A percentile compares a stretch with the other conserved stretches of the same genome.
phyloP scores from a whole-genome alignment of 2,113 vertebrate species.

The Heptranchias perlo region DNA sequence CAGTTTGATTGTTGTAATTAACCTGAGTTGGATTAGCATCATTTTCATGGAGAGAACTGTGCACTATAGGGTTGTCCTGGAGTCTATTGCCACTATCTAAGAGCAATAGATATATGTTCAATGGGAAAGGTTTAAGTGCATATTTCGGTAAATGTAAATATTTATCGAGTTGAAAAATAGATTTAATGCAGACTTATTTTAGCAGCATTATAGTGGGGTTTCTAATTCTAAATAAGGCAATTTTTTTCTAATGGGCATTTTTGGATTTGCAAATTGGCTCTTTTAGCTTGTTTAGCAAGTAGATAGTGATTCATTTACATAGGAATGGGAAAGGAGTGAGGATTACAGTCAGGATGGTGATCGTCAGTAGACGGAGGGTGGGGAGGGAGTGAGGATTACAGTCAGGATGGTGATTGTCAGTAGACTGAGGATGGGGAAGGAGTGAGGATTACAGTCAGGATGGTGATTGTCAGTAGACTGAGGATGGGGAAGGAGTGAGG shows the following conservation, averaged over 20 bases:
- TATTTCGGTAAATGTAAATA: not conserved
- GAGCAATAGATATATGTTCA: not conserved
- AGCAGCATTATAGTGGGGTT: not conserved
- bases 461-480: no score
- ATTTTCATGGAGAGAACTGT: not conserved
- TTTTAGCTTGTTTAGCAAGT: not conserved
- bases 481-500: no score
- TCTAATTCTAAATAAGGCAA: not conserved
- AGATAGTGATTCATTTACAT: no score
- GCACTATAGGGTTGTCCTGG: not conserved
- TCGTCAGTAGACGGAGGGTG: no score
- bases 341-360: no score
- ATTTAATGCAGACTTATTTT: not conserved
- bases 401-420: no score
- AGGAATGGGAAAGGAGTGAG: no score
- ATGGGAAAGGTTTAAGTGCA: not conserved
- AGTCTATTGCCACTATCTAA: not conserved
- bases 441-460: no score
- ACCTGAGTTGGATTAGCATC: not conserved
- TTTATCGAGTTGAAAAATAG: not conserved
- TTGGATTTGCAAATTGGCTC: not conserved
- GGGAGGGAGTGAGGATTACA: no score
- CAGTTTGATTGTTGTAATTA: not conserved
- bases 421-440: no score
- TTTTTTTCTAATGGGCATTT: not conserved